Percentiles rank a stretch among this genome's conserved stretches.
These are phyloP conservation scores for Erebia epiphron DNA, from an alignment of 2,888 invertebrate species.

Conservation along the genomic window DNA sequence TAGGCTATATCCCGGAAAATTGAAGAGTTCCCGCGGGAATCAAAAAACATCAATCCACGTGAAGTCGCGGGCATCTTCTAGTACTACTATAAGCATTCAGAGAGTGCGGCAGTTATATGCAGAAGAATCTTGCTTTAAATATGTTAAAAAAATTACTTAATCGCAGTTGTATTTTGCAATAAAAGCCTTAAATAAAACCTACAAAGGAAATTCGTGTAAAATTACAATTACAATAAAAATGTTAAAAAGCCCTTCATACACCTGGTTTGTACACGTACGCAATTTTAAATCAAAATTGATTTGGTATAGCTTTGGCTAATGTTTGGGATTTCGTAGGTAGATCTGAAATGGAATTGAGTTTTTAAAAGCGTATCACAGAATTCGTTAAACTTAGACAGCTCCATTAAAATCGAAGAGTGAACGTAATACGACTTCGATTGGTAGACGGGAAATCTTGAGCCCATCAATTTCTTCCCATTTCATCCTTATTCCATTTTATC, in stretches of 20 bases:
- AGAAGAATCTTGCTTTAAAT: too few species aligned
- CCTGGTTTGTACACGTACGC: slow-evolving; percentile 13
- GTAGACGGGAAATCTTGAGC: slow-evolving; percentile 29
- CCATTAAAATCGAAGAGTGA: slow-evolving; percentile 35
- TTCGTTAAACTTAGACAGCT: slow-evolving; percentile 32
- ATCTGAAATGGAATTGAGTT: slow-evolving; percentile 30
- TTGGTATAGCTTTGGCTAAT: slow-evolving; percentile 8
- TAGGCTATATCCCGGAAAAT: too few species aligned
- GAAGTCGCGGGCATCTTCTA: too few species aligned
- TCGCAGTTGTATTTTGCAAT: not conserved
- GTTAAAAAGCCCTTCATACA: not conserved
- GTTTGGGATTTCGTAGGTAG: slow-evolving; percentile 22
- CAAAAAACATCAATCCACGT: too few species aligned
- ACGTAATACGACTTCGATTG: slow-evolving; percentile 33
- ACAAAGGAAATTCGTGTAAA: not conserved
- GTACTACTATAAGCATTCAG: too few species aligned
- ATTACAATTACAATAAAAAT: slow-evolving; percentile 16
- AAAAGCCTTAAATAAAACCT: too few species aligned
- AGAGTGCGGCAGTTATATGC: too few species aligned
- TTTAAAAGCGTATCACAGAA: slow-evolving; percentile 23
- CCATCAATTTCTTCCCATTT: slow-evolving; percentile 29
- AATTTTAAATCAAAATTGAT: slow-evolving; percentile 26
- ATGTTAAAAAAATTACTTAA: too few species aligned
- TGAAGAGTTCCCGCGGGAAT: too few species aligned
- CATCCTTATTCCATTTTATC: slow-evolving; percentile 30